A percentile compares a stretch with the other conserved stretches of the same genome.
Evolutionary conservation across 2,888 invertebrate genomes (phyloP).

Genomic region (Cataglyphis altisquamis): DNA sequence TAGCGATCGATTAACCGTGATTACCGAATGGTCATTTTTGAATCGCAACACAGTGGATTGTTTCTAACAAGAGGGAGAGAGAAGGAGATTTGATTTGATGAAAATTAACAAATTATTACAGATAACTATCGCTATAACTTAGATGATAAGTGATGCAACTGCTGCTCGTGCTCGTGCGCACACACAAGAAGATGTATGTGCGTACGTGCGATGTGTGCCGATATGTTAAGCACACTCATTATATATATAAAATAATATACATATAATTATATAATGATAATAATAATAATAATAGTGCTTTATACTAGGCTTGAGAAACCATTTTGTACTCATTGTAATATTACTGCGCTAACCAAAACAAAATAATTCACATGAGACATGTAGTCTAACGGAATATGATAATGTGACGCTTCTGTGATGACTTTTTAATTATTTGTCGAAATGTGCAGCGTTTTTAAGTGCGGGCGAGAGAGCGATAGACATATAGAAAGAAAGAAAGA

Average conservation of each 20-base stretch:
- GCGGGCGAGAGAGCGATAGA: slow-evolving; percentile 53
- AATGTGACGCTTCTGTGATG: slow-evolving; percentile 86
- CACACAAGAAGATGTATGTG: slow-evolving; percentile 61
- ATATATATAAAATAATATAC: slow-evolving; percentile 66
- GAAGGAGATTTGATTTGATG: slow-evolving; percentile 9
- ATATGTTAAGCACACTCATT: slow-evolving; percentile 69
- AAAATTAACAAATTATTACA: slow-evolving; percentile 67
- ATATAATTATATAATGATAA: slow-evolving; percentile 55
- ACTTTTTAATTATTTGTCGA: slow-evolving; percentile 83
- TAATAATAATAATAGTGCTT: slow-evolving; percentile 81
- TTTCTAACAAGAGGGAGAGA: not conserved
- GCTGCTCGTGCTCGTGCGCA: slow-evolving; percentile 69
- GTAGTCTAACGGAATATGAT: slow-evolving; percentile 83
- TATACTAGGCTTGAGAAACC: slow-evolving; percentile 84
- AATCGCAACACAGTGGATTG: slow-evolving; percentile 21
- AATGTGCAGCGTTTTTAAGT: slow-evolving; percentile 79
- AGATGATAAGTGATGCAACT: slow-evolving; percentile 73
- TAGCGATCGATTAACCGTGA: slow-evolving; percentile 51
- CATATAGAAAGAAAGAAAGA: not conserved
- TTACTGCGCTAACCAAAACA: slow-evolving; percentile 82
- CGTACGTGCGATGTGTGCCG: slow-evolving; percentile 65
- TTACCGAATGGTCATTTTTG: slow-evolving; percentile 23
- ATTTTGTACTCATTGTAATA: slow-evolving; percentile 85
- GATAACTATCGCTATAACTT: slow-evolving; percentile 76
- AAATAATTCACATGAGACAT: slow-evolving; percentile 77